Conservation (phyloP, 92 coral and sea anemone species). For the Hydrozoanthus gracilis region DNA sequence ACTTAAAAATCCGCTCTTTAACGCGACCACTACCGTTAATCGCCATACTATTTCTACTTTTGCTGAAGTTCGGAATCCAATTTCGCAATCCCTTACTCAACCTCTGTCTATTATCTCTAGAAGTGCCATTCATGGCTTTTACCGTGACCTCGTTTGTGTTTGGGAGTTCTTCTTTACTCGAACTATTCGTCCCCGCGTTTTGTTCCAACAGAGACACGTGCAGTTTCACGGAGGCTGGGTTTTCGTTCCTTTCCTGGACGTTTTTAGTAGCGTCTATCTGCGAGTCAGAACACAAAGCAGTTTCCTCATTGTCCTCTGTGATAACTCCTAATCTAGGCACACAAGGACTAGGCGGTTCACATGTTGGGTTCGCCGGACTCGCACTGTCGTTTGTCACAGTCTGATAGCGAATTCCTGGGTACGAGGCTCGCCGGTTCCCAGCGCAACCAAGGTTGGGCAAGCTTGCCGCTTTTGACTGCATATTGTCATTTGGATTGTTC, state of each 20-base stretch:
- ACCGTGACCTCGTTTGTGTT: neutral
- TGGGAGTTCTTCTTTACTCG: neutral
- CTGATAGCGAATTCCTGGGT: conserved; percentile 22
- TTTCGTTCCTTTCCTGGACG: neutral
- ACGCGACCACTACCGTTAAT: conserved; percentile 14
- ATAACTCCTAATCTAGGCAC: neutral
- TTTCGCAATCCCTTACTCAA: conserved; percentile 5
- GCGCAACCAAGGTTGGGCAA: conserved; percentile 31
- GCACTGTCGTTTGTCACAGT: neutral
- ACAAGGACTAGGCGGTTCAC: neutral
- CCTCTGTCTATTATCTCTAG: neutral
- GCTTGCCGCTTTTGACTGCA: conserved; percentile 24
- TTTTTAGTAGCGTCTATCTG: neutral
- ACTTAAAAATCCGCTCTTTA: conserved; percentile 3
- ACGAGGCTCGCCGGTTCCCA: conserved; percentile 20
- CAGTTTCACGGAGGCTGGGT: neutral
- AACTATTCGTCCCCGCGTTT: neutral
- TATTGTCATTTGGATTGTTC: neutral
- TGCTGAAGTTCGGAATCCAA: conserved; percentile 20
- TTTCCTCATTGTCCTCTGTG: conserved; percentile 28
- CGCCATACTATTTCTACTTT: neutral
- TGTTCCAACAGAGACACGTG: neutral
- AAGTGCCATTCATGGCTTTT: neutral
- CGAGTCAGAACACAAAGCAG: neutral
- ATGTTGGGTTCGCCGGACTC: neutral